Conservation (phyloP, 2,888 invertebrate species). For the Rhagonycha lutea region DNA sequence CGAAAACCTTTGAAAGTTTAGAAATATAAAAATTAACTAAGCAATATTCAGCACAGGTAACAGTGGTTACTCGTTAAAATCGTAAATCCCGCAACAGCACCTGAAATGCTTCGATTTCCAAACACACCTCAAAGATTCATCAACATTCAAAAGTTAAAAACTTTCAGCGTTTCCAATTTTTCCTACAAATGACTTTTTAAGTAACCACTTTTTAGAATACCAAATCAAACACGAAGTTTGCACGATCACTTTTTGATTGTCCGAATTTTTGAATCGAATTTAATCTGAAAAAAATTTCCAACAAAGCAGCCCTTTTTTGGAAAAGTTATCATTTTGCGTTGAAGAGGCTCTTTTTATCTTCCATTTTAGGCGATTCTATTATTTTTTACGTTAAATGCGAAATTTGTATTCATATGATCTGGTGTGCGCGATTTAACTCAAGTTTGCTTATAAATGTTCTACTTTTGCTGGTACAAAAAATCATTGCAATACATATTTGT, state of each 20-base stretch:
- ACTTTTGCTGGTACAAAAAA: slow-evolving; percentile 16
- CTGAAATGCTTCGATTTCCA: background rate
- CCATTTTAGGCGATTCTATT: background rate
- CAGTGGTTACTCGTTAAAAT: background rate
- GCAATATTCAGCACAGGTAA: background rate
- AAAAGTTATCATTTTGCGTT: background rate
- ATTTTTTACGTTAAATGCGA: background rate
- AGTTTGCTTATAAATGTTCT: slow-evolving; percentile 20
- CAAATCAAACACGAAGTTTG: background rate
- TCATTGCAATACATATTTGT: slow-evolving; percentile 20
- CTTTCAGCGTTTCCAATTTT: background rate
- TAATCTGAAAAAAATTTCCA: background rate
- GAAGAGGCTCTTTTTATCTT: background rate
- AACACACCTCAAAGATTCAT: background rate
- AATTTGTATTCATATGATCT: slow-evolving; percentile 26
- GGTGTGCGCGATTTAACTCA: slow-evolving; percentile 15
- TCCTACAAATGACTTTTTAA: background rate
- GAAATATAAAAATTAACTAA: background rate
- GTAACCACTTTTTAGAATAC: background rate
- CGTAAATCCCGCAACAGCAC: background rate
- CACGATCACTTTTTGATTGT: background rate
- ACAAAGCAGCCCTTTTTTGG: background rate
- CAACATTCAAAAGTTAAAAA: background rate
- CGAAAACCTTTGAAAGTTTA: no score
- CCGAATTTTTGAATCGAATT: background rate